phyloP scores from a whole-genome alignment of 2,113 vertebrate species.

The Tachycineta bicolor region DNA sequence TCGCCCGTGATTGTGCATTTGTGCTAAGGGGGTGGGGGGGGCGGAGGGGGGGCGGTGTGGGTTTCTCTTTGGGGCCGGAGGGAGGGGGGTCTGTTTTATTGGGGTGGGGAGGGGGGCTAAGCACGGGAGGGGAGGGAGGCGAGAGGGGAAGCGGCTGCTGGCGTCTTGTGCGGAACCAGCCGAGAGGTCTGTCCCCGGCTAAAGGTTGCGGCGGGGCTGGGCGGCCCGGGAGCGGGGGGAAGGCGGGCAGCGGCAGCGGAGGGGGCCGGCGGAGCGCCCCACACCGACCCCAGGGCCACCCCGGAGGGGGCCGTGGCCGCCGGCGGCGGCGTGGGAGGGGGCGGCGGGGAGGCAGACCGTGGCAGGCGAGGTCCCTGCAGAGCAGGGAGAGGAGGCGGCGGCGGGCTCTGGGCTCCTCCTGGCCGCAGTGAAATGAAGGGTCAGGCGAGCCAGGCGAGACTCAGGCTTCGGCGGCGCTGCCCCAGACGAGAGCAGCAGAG shows the following conservation, averaged over 20 bases:
- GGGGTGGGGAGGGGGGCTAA: neutral
- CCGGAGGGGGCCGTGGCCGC: conserved; percentile 52
- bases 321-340: conserved; percentile 60
- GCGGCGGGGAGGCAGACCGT: conserved; percentile 69
- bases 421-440: conserved; percentile 91
- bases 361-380: conserved; percentile 80
- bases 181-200: conserved; percentile 83
- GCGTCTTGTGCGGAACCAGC: conserved; percentile 67
- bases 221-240: conserved; percentile 60
- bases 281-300: neutral
- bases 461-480: conserved; percentile 77
- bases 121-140: neutral
- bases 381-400: conserved; percentile 53
- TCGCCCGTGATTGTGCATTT: conserved; percentile 52
- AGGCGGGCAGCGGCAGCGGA: conserved; percentile 51
- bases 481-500: conserved; percentile 69
- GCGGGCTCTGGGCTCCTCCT: conserved; percentile 80
- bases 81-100: neutral
- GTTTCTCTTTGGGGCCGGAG: too few species aligned
- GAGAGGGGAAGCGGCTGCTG: conserved; percentile 12
- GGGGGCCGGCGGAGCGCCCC: conserved; percentile 32
- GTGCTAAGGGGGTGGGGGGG: neutral
- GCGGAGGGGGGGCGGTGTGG: neutral
- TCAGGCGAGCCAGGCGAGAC: conserved; percentile 86
- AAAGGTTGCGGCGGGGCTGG: conserved; percentile 85